phyloP scores from a whole-genome alignment of 2,888 invertebrate genomes.

The Diarsia brunnea region DNA sequence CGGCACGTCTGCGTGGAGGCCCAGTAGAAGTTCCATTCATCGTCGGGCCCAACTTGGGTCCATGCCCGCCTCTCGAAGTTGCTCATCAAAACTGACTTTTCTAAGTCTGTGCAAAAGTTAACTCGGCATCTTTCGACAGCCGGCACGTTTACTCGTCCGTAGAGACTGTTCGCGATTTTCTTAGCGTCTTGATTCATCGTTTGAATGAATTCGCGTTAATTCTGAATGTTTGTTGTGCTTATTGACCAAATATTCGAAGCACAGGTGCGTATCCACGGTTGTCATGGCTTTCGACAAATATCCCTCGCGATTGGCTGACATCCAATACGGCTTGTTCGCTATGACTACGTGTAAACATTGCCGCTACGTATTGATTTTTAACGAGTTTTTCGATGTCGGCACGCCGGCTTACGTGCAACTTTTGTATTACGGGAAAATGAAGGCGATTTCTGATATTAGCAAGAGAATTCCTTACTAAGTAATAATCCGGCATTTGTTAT shows the following conservation, averaged over 20 bases:
- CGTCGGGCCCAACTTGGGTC: conserved; percentile 95
- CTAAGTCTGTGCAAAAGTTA: conserved; percentile 80
- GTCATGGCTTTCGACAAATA: conserved; percentile 80
- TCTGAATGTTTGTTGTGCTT: conserved; percentile 65
- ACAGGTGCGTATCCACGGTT: conserved; percentile 76
- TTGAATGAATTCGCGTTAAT: conserved; percentile 53
- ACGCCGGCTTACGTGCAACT: conserved; percentile 55
- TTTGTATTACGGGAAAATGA: conserved; percentile 53
- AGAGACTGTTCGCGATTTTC: conserved; percentile 82
- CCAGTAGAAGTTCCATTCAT: conserved; percentile 99
- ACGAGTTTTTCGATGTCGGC: conserved; percentile 69
- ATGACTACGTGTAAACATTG: conserved; percentile 84
- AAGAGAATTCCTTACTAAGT: conserved; percentile 44
- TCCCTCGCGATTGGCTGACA: conserved; percentile 75
- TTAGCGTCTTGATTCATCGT: conserved; percentile 82
- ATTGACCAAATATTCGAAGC: conserved; percentile 77
- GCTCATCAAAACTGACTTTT: conserved; percentile 81
- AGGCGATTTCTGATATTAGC: conserved; percentile 44
- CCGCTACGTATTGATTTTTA: conserved; percentile 79
- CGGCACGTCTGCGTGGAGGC: conserved; percentile 97
- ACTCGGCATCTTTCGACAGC: conserved; percentile 87
- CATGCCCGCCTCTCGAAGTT: conserved; percentile 89
- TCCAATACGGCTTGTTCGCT: conserved; percentile 79
- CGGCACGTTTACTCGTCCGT: conserved; percentile 85
- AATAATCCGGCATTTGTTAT: conserved; percentile 42